These are phyloP conservation scores for Melanophora roralis DNA, from an alignment of 2,888 invertebrate genomes.

Conservation along the genomic window DNA sequence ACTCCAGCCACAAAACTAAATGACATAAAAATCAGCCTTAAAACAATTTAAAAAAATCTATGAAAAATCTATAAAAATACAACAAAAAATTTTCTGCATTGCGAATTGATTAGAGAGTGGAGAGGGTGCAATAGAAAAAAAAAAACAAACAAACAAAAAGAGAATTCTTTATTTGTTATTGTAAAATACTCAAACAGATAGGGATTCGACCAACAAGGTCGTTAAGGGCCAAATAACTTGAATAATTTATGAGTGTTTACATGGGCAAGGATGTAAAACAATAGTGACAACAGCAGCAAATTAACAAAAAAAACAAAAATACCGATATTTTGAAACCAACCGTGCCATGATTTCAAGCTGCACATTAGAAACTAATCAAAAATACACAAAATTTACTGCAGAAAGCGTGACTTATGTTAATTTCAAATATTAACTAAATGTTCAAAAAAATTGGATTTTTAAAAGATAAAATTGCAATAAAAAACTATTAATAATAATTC, in stretches of 20 bases:
- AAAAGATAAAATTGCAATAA: too few relatives aligned
- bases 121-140: not conserved
- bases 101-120: constrained; percentile 46
- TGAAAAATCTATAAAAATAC: constrained; percentile 12
- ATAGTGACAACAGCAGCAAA: constrained; percentile 33
- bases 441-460: too few relatives aligned
- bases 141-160: not conserved
- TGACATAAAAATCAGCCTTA: constrained; percentile 13
- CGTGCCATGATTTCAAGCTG: not conserved
- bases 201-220: constrained; percentile 66
- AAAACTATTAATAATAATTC: not conserved
- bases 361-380: constrained; percentile 33
- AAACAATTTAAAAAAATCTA: constrained; percentile 47
- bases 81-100: constrained; percentile 28
- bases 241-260: constrained; percentile 69
- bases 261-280: constrained; percentile 29
- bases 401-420: constrained; percentile 26
- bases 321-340: not conserved
- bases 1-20: constrained; percentile 23
- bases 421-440: not conserved
- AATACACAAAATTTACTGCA: not conserved
- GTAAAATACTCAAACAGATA: constrained; percentile 8
- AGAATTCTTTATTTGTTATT: not conserved
- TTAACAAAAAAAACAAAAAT: not conserved
- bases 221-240: constrained; percentile 73